Evolutionary conservation across 1,140 invertebrate genomes (phyloP).

Genomic region (Drosophila orosa): DNA sequence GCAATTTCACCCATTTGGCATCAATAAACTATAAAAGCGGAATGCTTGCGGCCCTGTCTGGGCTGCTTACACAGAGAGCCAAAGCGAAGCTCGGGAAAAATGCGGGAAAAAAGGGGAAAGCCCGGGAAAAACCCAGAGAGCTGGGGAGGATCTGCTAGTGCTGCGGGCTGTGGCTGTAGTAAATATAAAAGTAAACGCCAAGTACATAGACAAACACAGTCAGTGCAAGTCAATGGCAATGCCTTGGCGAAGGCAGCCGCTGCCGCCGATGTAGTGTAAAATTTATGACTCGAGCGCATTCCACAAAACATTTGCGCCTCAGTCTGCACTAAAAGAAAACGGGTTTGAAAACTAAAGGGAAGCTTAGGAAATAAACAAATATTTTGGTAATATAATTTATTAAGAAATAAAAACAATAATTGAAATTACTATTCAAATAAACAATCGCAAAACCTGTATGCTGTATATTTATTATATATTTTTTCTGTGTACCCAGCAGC

Average conservation of each 20-base stretch:
- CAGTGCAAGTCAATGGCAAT: slow-evolving; percentile 76
- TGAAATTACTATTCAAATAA: neutral
- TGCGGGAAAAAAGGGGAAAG: slow-evolving; percentile 8
- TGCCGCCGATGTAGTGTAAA: slow-evolving; percentile 70
- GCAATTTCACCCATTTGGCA: slow-evolving; percentile 74
- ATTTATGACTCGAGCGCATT: slow-evolving; percentile 80
- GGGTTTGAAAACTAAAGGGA: rapidly evolving
- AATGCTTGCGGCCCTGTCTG: slow-evolving; percentile 71
- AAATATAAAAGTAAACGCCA: slow-evolving; percentile 72
- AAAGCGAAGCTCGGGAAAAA: slow-evolving; percentile 9
- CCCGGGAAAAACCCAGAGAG: neutral
- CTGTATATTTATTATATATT: neutral
- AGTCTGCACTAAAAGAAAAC: slow-evolving; percentile 12
- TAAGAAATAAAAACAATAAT: no score
- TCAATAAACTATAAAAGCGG: slow-evolving; percentile 82
- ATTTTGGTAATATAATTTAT: neutral
- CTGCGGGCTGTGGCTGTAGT: slow-evolving; percentile 63
- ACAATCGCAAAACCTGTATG: neutral
- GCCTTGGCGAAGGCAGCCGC: slow-evolving; percentile 23
- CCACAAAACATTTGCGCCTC: slow-evolving; percentile 79
- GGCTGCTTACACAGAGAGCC: slow-evolving; percentile 46
- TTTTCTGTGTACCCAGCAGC: slow-evolving; percentile 21
- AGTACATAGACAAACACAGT: slow-evolving; percentile 72
- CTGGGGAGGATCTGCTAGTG: slow-evolving; percentile 14
- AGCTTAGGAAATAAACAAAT: neutral